A percentile compares a stretch with the other conserved stretches of the same genome.
Conservation (phyloP, 2,797 vertebrate genomes). For the Glyptemys insculpta region DNA sequence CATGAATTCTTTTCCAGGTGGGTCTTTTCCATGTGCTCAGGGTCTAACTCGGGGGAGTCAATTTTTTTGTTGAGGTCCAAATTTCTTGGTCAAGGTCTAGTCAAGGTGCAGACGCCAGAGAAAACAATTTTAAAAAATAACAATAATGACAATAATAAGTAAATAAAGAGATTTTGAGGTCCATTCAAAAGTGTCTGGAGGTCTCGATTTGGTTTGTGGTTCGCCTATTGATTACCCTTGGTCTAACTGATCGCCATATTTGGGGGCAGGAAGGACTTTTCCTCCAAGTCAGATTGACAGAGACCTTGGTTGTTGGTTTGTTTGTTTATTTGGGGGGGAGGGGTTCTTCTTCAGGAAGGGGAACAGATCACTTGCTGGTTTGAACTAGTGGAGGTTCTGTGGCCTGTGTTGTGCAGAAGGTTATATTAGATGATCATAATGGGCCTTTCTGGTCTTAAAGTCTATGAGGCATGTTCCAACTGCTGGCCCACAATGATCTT, state of each 20-base stretch:
- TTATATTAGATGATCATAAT: neutral
- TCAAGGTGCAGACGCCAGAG: neutral
- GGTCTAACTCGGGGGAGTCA: too few species aligned
- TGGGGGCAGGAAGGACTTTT: neutral
- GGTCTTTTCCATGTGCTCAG: too few species aligned
- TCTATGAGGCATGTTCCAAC: neutral
- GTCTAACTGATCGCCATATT: neutral
- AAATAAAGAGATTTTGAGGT: too few species aligned
- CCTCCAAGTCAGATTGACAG: neutral
- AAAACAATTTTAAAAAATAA: neutral
- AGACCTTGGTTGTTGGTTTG: too few species aligned
- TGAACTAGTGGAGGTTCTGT: neutral
- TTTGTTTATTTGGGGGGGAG: neutral
- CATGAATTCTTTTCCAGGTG: too few species aligned
- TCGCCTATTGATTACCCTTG: too few species aligned
- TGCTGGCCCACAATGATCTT: neutral
- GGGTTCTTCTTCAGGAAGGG: neutral
- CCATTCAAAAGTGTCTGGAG: too few species aligned
- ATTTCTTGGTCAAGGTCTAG: neutral
- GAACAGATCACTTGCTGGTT: neutral
- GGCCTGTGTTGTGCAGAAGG: neutral
- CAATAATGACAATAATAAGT: too few species aligned
- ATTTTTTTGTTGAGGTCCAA: too few species aligned
- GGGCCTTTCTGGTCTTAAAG: neutral
- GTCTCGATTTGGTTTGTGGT: too few species aligned